phyloP scores from a whole-genome alignment of 2,113 vertebrate species.

The Ptilonorhynchus violaceus region DNA sequence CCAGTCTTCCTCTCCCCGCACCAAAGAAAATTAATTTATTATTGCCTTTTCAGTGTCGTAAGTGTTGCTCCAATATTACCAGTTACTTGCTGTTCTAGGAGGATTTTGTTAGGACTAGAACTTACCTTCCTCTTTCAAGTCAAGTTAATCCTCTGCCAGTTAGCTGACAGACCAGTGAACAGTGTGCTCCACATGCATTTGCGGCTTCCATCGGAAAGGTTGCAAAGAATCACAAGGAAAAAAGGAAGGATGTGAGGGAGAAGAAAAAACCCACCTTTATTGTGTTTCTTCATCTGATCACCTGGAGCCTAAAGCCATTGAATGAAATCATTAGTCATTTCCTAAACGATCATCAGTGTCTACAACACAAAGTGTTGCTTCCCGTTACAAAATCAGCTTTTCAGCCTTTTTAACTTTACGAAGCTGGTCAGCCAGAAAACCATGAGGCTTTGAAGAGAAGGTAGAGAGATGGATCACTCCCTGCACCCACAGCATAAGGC shows the following conservation, averaged over 20 bases:
- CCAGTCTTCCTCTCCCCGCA: not conserved
- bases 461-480: not conserved
- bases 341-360: not conserved
- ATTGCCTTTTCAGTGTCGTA: not conserved
- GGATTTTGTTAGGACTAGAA: not conserved
- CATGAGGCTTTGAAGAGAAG: not conserved
- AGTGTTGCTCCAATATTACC: not conserved
- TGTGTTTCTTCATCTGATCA: not conserved
- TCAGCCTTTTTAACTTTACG: not conserved
- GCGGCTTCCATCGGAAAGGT: not conserved
- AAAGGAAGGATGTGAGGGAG: accelerated
- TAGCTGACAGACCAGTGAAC: not conserved
- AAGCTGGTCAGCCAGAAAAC: not conserved
- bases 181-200: not conserved
- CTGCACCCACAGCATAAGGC: not conserved
- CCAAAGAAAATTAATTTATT: not conserved
- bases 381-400: not conserved
- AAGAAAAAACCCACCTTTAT: not conserved
- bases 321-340: not conserved
- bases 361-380: not conserved
- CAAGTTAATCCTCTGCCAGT: not conserved
- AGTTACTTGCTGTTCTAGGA: not conserved
- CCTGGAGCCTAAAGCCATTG: not conserved
- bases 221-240: not conserved
- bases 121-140: not conserved